Evolutionary conservation across 2,113 vertebrate species (phyloP).

Genomic region (Stigmatopora argus): DNA sequence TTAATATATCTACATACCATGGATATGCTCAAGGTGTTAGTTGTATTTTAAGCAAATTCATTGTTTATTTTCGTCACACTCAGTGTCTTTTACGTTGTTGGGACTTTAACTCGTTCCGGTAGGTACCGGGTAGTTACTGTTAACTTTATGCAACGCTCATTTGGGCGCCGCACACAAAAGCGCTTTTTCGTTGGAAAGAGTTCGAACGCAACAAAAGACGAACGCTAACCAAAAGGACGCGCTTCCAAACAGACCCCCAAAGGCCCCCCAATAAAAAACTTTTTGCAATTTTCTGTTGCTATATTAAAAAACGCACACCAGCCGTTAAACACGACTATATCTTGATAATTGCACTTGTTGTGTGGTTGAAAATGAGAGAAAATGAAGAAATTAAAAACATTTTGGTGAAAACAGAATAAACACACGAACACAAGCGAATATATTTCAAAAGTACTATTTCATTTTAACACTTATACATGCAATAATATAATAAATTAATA

Average conservation of each 20-base stretch:
- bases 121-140: background rate
- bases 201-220: constrained; percentile 31
- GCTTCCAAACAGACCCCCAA: background rate
- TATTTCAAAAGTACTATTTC: too few species aligned
- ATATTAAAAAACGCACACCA: background rate
- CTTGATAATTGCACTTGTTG: too few species aligned
- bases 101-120: constrained; percentile 6
- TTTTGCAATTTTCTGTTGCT: background rate
- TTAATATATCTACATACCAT: background rate
- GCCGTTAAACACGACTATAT: too few species aligned
- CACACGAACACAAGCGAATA: too few species aligned
- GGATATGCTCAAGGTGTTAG: background rate
- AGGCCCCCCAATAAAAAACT: background rate
- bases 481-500: too few species aligned
- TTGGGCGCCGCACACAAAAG: constrained; percentile 58
- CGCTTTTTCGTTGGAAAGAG: constrained; percentile 40
- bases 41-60: background rate
- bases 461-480: too few species aligned
- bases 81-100: constrained; percentile 35
- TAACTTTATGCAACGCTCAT: constrained; percentile 2
- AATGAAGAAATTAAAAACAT: too few species aligned
- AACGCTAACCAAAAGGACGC: background rate
- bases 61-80: background rate
- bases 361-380: too few species aligned
- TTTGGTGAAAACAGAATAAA: too few species aligned